Base-by-base conservation (phyloP, 2,797 vertebrate genomes). In the Cynopterus sphinx region DNA sequence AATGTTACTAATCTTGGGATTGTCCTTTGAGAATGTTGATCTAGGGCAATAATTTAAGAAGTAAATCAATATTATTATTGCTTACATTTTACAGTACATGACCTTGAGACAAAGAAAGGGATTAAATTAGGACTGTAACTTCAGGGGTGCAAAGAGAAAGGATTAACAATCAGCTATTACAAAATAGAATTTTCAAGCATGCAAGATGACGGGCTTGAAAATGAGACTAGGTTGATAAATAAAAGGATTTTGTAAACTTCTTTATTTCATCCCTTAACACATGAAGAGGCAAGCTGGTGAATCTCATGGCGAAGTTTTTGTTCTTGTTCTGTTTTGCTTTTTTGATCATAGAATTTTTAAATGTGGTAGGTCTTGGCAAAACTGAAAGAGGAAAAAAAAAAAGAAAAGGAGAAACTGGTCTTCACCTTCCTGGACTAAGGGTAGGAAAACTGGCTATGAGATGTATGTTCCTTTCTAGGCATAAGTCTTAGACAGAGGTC, bases 131-230 rank as follows among this genome's bases (percentile, higher is more conserved):
- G 11, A 26, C 77, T 71, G 10, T 75, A 49, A 70, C 31, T 82
- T 33, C 8, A 91, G 82, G 51, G 8, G 3, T 78, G 26, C 53
- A 90, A 53, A 86, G 73, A 77, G 33, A 68, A 83, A 93, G 12
- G 3, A 15, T 87, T 73, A 82, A 82, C 71, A 61, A 73, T 28
- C 6, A 61, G 8, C 28, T 91, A 31, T 82, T 77, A 77, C 28
- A 85, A 85, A 73, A 63, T 26, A 90, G 55, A 92, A 65, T 92
- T 90, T 84, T 88, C 55, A 90, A 67, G 81, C 59, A 90, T 33
- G n/a, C 6, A 61, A 87, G 33, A 63, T 71, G 74, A 33, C 10
- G 63, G n/a, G 28, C 79, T 87, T 67, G 65, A 65, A 90, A 79
- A 28, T 83, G 9, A 77, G 85, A 68, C 19, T 59, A 63, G 31